Percentiles rank a stretch among this genome's conserved stretches.
These are phyloP conservation scores for Amphilophus citrinellus DNA, from an alignment of 2,113 vertebrate genomes.

Conservation along the genomic window DNA sequence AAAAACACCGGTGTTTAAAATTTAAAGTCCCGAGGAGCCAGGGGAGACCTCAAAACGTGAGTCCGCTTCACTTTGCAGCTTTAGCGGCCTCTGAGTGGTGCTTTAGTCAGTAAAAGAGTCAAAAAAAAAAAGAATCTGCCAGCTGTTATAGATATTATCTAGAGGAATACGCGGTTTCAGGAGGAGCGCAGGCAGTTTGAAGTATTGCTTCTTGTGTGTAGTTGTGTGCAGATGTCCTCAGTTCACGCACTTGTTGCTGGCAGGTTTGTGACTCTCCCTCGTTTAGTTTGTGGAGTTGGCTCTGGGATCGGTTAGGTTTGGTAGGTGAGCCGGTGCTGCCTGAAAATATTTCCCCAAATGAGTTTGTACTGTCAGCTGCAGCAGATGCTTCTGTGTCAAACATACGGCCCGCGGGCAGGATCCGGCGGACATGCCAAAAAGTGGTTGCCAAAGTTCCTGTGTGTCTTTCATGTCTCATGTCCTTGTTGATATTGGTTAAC, in stretches of 20 bases:
- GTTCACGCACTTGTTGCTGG: background rate
- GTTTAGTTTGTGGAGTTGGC: background rate
- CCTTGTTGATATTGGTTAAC: background rate
- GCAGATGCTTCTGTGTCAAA: background rate
- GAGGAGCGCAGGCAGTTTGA: background rate
- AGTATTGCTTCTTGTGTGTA: background rate
- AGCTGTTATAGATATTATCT: background rate
- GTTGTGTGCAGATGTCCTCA: background rate
- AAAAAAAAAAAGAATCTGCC: background rate
- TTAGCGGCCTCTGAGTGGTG: fast-evolving
- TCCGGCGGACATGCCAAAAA: background rate
- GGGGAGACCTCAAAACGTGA: background rate
- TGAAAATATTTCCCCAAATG: too few species aligned
- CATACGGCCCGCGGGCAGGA: background rate
- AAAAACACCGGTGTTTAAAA: background rate
- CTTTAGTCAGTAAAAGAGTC: background rate
- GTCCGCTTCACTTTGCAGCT: background rate
- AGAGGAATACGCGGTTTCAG: background rate
- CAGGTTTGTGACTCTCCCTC: background rate
- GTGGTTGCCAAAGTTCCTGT: fast-evolving
- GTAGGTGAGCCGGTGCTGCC: background rate
- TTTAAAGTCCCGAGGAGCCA: slow-evolving; percentile 19
- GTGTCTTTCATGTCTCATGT: background rate
- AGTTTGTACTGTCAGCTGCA: too few species aligned
- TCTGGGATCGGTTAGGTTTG: background rate